phyloP scores from a whole-genome alignment of 2,113 vertebrate genomes.

The Taurulus bubalis region DNA sequence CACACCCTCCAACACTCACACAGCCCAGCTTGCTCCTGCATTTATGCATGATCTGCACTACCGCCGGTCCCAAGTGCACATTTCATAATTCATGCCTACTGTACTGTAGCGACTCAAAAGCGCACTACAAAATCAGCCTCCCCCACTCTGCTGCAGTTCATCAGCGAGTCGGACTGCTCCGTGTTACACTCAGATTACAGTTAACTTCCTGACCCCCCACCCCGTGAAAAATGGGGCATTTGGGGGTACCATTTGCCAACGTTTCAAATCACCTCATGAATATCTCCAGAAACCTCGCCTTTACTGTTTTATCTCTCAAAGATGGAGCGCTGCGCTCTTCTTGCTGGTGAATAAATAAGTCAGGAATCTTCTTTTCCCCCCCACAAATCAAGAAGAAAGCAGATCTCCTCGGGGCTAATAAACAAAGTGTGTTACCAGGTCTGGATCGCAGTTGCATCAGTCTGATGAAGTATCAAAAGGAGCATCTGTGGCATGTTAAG shows the following conservation, averaged over 20 bases:
- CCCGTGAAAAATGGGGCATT: not conserved
- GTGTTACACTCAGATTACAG: constrained; percentile 38
- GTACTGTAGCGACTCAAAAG: constrained; percentile 75
- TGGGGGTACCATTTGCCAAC: not conserved
- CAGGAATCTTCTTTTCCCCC: constrained; percentile 14
- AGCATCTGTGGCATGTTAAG: constrained; percentile 70
- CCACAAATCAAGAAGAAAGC: constrained; percentile 23
- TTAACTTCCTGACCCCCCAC: constrained; percentile 36
- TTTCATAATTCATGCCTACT: constrained; percentile 84
- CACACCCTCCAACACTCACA: constrained; percentile 58
- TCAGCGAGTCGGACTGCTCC: constrained; percentile 37
- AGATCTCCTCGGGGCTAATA: constrained; percentile 29
- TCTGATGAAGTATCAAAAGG: constrained; percentile 62
- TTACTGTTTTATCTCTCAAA: not conserved
- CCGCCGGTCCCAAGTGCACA: constrained; percentile 70
- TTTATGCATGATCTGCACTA: constrained; percentile 82
- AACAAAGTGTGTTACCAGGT: constrained; percentile 65
- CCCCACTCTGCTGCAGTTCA: constrained; percentile 63
- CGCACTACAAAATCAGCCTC: constrained; percentile 70
- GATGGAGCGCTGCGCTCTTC: not conserved
- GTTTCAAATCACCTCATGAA: constrained; percentile 2
- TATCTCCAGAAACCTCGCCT: not conserved
- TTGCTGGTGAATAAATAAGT: constrained; percentile 17
- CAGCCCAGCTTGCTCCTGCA: constrained; percentile 74
- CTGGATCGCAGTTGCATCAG: constrained; percentile 78